phyloP scores from a whole-genome alignment of 2,797 vertebrate species.

The Falco biarmicus region DNA sequence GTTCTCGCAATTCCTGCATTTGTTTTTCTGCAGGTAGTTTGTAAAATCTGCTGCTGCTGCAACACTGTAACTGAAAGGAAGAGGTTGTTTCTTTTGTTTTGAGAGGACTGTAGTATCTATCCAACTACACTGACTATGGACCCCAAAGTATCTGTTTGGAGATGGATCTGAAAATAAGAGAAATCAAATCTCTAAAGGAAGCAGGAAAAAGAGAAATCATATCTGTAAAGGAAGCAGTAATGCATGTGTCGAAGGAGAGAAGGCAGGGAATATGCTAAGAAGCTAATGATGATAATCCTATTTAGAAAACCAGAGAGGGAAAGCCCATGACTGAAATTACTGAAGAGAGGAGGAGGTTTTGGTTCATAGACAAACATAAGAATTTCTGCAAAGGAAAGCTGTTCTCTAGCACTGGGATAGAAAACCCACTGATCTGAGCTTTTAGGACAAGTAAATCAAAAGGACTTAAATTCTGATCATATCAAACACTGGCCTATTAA shows the following conservation, averaged over 20 bases:
- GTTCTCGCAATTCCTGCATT: not conserved
- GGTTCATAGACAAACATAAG: not conserved
- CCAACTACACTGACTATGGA: not conserved
- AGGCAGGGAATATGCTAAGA: not conserved
- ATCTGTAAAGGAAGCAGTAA: not conserved
- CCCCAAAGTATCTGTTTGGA: not conserved
- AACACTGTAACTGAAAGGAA: not conserved
- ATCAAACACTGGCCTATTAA: not conserved
- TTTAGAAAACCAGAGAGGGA: conserved; percentile 12
- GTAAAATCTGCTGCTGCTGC: not conserved
- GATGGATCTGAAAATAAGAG: not conserved
- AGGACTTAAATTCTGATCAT: not conserved
- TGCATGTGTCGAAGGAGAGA: not conserved
- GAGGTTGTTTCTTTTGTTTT: not conserved
- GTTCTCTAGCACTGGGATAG: not conserved
- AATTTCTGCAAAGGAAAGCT: not conserved
- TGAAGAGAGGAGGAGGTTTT: not conserved
- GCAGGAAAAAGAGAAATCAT: not conserved
- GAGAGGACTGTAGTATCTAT: not conserved
- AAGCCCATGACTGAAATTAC: not conserved
- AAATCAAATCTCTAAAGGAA: not conserved
- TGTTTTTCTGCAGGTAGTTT: not conserved
- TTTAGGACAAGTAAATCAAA: not conserved
- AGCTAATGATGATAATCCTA: conserved; percentile 46
- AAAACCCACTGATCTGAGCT: not conserved